Conservation (phyloP, 2,888 invertebrate species). For the Agriopis marginaria region DNA sequence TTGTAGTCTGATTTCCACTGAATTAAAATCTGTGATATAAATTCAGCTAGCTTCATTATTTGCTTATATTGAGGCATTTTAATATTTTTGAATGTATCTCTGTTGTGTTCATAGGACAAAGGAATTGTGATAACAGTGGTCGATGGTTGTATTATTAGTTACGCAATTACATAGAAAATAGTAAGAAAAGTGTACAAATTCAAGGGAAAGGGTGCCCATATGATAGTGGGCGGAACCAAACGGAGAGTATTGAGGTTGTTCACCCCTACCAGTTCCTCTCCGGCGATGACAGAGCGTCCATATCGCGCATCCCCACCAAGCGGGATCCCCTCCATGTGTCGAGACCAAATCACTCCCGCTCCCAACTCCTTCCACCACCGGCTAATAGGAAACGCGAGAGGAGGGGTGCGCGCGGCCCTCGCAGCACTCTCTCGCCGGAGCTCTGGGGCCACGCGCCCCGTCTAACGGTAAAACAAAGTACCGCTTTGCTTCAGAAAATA, state of each 20-base stretch:
- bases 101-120: slow-evolving; percentile 59
- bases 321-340: slow-evolving; percentile 85
- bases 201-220: slow-evolving; percentile 53
- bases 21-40: background rate
- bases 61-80: background rate
- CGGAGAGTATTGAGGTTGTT: slow-evolving; percentile 76
- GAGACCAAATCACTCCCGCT: slow-evolving; percentile 84
- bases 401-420: slow-evolving; percentile 80
- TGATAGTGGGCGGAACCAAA: slow-evolving; percentile 69
- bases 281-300: slow-evolving; percentile 69
- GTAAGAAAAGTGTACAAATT: slow-evolving; percentile 53
- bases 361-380: slow-evolving; percentile 83
- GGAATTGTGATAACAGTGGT: slow-evolving; percentile 66
- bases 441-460: slow-evolving; percentile 77
- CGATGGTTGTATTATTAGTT: slow-evolving; percentile 59
- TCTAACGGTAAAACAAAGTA: slow-evolving; percentile 80
- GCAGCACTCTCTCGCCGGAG: slow-evolving; percentile 70
- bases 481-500: slow-evolving; percentile 82
- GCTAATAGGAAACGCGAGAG: slow-evolving; percentile 77
- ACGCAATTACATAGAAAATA: slow-evolving; percentile 68
- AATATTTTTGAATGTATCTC: background rate
- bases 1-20: background rate
- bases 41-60: background rate
- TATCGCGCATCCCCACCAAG: slow-evolving; percentile 82
- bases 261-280: slow-evolving; percentile 83